A percentile compares a stretch with the other conserved stretches of the same genome.
These are phyloP conservation scores for Phengaris arion DNA, from an alignment of 2,888 invertebrate genomes.

Conservation along the genomic window DNA sequence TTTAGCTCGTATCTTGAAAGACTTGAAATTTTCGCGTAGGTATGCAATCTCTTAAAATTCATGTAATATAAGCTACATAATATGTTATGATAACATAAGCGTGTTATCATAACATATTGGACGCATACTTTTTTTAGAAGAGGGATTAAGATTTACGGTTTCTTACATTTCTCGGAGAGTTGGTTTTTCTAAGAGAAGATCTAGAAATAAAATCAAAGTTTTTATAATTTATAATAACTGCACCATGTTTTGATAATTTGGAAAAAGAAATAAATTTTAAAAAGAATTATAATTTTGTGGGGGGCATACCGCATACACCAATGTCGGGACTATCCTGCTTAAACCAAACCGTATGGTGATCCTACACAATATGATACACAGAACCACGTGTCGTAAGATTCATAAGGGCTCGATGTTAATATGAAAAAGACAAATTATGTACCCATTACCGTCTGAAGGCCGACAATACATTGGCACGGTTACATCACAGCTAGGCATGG, in stretches of 20 bases:
- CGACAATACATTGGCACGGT: conserved; percentile 37
- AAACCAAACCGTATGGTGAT: conserved; percentile 15
- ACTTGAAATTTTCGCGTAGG: background rate
- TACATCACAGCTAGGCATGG: conserved; percentile 33
- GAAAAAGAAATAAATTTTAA: no score
- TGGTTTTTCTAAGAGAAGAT: no score
- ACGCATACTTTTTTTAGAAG: background rate
- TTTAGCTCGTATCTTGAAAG: background rate
- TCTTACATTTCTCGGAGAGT: no score
- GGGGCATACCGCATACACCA: no score
- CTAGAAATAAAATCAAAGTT: no score
- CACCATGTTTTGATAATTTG: no score
- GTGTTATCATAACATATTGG: no score
- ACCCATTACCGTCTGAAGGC: conserved; percentile 39
- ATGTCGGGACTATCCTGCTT: background rate
- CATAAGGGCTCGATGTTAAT: conserved; percentile 27
- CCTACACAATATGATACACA: conserved; percentile 6
- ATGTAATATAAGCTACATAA: background rate
- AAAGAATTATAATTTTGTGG: no score
- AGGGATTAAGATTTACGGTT: background rate
- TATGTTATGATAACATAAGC: no score
- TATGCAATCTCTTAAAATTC: background rate
- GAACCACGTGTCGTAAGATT: conserved; percentile 11
- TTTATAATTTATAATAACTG: no score
- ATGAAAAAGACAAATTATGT: conserved; percentile 34